Base-by-base conservation (phyloP, 2,797 vertebrate species). In the Melanotaenia parkinsoni region DNA sequence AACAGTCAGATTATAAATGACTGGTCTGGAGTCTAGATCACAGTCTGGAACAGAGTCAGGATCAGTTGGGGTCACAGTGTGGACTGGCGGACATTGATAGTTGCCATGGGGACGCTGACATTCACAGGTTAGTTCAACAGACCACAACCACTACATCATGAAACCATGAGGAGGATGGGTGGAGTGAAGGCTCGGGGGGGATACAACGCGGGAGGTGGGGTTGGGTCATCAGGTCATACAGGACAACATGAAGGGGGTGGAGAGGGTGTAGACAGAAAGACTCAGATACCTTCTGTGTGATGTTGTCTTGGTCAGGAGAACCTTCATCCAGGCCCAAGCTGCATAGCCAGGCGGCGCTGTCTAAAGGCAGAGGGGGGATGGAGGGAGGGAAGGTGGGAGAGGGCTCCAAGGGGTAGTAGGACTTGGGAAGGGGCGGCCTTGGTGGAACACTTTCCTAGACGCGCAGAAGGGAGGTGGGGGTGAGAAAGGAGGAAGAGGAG, bases 371-470 rank as follows among this genome's bases (percentile, higher is more conserved):
- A 93, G 96, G 94, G 82, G 95, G 82, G 88, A 95, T 92, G 18
- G 93, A 93, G 68, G 96, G 96, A 91, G 96, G 95, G 73, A 96
- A 92, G 62, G 92, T 90, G 71, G 92, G 91, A 94, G 95, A 95
- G 84, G 95, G 88, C 64, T 97, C 96, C 95, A 98, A 88, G 87
- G 96, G 97, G n/a, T 95, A 94, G 93, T 98, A 98, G 85, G 96
- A 97, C 93, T 96, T 97, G 85, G 98, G 97, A 77, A 98, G 97
- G 82, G 97, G 97, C 85, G 97, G 97, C 88, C 97, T 95, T 63
- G 97, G 97, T 43, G 97, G 97, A 81, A 96, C 95, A n/a, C 93
- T 94, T 82, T 98, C 97, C 97, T 98, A 94, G 84, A 94, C 76
- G 70, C 73, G 47, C 56, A 4, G 63, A 57, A 61, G 33, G 58